Evolutionary conservation across 2,888 invertebrate species (phyloP), one percentile per base, ranked within the genome.

Genomic region (Apomyelois bistriatella): DNA sequence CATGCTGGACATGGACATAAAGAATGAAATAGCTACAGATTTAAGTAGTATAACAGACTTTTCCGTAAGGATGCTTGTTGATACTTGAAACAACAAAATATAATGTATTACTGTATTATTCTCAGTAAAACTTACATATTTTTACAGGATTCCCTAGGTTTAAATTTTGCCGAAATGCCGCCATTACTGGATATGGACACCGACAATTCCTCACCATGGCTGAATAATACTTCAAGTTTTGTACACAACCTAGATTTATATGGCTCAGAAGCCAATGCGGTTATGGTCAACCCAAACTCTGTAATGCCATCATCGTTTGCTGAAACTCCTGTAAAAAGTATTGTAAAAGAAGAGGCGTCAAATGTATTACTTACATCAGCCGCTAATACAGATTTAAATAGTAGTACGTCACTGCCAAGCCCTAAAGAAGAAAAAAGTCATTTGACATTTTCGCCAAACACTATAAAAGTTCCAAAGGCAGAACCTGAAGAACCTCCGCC

Each of bases 231-330:
- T 53, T 91, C 93, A 46, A 93, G 92, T 81, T 92, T 93, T 64
- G 93, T 94, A 65, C 93, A 94, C 72, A 93, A 93, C 74, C 81
- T 94, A 66, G 94, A 94, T 76, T 90, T 94, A 63, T 93, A 92
- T 70, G 92, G 93, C 22, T 93, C 93, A 8, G 95, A 95, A 73
- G 94, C 94, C 40, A 93, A 93, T 58, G 94, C 94, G 10, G 94
- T 96, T 60, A 94, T 97, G 93, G 97, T 97, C 4, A 97, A 97
- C 85, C 97, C 97, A 3, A 97, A 96, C 72, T 96, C 95, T 22
- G 97, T 97, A 41, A 95, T 97, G 94, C 97, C 97, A 1, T 91
- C 95, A 37, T 92, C 94, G 60, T 93, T 93, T 55, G 88, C 90
- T 16, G 91, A 91, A 61, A 90, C 90, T 4, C 91, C 90, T 22